A percentile compares a stretch with the other conserved stretches of the same genome.
Conservation (phyloP, 64 coral and sea anemone species). For the Orbicella faveolata region DNA sequence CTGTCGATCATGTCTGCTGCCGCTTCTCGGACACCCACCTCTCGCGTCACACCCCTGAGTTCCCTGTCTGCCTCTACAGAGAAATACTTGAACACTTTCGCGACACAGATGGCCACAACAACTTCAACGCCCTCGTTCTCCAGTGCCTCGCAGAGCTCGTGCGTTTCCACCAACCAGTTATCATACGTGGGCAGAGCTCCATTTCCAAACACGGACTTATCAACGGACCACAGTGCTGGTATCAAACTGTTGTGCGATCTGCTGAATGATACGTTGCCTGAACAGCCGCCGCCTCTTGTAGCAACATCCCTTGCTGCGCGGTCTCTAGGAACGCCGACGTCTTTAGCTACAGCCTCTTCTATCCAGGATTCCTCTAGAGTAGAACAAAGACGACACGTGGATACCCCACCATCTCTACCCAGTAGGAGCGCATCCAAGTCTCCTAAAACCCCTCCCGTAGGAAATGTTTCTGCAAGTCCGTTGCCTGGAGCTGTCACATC, state of each 20-base stretch:
- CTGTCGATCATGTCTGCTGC: neutral
- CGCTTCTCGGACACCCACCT: neutral
- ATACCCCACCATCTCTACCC: neutral
- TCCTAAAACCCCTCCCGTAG: slow-evolving; percentile 12
- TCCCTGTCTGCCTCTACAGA: slow-evolving; percentile 33
- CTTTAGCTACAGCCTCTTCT: neutral
- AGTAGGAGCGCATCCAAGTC: slow-evolving; percentile 2
- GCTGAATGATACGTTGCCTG: slow-evolving; percentile 72
- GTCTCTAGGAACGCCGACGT: slow-evolving; percentile 35
- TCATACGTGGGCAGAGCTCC: neutral
- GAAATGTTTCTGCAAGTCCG: neutral
- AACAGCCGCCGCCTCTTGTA: slow-evolving; percentile 30
- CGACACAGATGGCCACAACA: slow-evolving; percentile 1
- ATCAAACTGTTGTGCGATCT: slow-evolving; percentile 88
- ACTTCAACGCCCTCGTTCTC: neutral
- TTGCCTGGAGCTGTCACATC: neutral
- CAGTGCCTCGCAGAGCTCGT: neutral
- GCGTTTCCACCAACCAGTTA: slow-evolving; percentile 2
- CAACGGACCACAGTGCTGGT: slow-evolving; percentile 78
- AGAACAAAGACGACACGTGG: neutral
- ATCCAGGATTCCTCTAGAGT: neutral
- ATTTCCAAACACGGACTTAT: slow-evolving; percentile 17
- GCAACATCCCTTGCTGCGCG: slow-evolving; percentile 9
- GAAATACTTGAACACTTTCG: slow-evolving; percentile 40
- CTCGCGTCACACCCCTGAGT: slow-evolving; percentile 8